Evolutionary conservation across 2,888 invertebrate species (phyloP), one percentile per base, ranked within the genome.

Genomic region (Hyalella azteca): DNA sequence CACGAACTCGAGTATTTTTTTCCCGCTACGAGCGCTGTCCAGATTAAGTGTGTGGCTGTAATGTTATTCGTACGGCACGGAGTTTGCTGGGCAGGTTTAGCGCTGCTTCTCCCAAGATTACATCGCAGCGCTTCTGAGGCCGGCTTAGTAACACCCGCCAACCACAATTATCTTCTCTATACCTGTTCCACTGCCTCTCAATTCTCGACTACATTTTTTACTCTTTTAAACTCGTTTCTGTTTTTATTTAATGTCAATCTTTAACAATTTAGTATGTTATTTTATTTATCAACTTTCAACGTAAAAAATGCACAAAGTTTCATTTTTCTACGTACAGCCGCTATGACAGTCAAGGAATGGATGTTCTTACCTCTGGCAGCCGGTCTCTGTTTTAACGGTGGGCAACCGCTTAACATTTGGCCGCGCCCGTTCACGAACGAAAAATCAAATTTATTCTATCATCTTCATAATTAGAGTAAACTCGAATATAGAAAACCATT

Each of bases 81-180:
- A 0, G 22, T 32, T 22, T n/a, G 13, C 32, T 36, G 39, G 19
- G 66, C 5, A 7, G 36, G 36, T 2, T 29, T 29, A 36, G 39
- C 32, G 66, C 66, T 36, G 66, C 36, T 36, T 66, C 32, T 15
- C 39, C 13, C 7, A 36, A 66, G 66, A 66, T 66, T 36, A 36
- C 36, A 66, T 66, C 66, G 66, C 19, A 36, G 66, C 36, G 66
- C 66, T 66, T 66, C 66, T 66, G 66, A 66, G 66, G 36, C 66
- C 66, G 66, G 66, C 66, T 66, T 36, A 66, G 66, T 66, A 66
- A 66, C 66, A 66, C 66, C 66, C 66, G 66, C 66, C 66, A 66
- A 39, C 66, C 36, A 36, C 66, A 66, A 66, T 66, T 36, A 66
- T 66, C 36, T 36, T 29, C 7, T 29, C 66, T 19, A 36, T 36